Evolutionary conservation across 2,888 invertebrate genomes (phyloP), one percentile per base, ranked within the genome.

Genomic region (Callinectes sapidus): DNA sequence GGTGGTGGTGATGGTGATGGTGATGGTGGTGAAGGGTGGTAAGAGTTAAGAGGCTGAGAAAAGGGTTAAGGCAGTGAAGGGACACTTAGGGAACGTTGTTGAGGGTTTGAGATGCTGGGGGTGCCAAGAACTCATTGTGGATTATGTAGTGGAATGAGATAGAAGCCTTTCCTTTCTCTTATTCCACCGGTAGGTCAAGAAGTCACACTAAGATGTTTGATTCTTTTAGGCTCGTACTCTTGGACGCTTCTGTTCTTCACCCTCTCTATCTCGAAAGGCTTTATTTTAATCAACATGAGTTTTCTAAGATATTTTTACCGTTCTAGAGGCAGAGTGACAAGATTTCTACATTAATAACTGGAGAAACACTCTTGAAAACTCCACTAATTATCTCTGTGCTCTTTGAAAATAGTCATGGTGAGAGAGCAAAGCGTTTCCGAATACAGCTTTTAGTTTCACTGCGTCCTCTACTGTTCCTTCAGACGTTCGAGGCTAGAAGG

Each of bases 21-120:
- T 28, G 71, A 8, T 28, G 28, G 5, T 10, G 71, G 28, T 28
- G 71, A 8, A 28, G 61, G 61, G 61, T 18, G 71, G 61, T 23
- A 5, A 23, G 61, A 23, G 61, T 61, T 61, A 61, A 61, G 61
- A 61, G 61, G 61, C 61, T 61, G 61, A 61, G 61, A 23, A 61
- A 61, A 61, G 71, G 71, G n/a, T 71, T 71, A n/a, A 18, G 61
- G 23, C 23, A 48, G 23, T 61, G 23, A 23, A 71, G 71, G 28
- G 71, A 71, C 71, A 71, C 71, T 71, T 71, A 61, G 71, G 71
- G 71, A 28, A 71, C 71, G n/a, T 10, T n/a, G 71, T 28, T 71
- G 28, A 71, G 71, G 71, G 71, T 71, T 6, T n/a, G 71, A 28
- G 28, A 71, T n/a, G 71, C 23, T 61, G 28, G 0, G 71, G 71